Evolutionary conservation across 2,797 vertebrate species (phyloP).

Genomic region (Parauchenoglanis punctatus): DNA sequence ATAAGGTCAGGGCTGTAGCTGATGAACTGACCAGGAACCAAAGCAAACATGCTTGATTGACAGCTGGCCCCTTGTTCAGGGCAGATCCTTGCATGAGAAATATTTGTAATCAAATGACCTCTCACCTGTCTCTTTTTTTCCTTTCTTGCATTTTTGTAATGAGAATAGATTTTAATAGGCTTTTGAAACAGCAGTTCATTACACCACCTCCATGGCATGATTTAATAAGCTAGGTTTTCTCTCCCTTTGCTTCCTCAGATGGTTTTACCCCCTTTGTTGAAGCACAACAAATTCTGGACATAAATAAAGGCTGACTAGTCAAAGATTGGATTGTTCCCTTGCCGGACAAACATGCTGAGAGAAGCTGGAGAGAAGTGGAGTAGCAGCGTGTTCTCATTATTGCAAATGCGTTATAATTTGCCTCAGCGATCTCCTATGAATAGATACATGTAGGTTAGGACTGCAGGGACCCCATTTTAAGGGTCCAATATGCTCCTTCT

Average conservation of each 20-base stretch:
- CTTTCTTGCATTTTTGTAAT: slow-evolving; percentile 33
- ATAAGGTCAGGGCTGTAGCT: slow-evolving; percentile 58
- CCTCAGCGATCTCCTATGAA: neutral
- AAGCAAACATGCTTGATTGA: slow-evolving; percentile 58
- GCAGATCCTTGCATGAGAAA: slow-evolving; percentile 63
- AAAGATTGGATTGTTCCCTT: slow-evolving; percentile 78
- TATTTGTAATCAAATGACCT: slow-evolving; percentile 64
- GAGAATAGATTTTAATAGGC: slow-evolving; percentile 55
- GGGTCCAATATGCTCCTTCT: neutral
- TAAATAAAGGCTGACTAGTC: slow-evolving; percentile 82
- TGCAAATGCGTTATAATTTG: neutral
- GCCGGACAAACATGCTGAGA: slow-evolving; percentile 70
- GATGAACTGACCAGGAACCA: slow-evolving; percentile 52
- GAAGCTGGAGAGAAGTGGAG: slow-evolving; percentile 67
- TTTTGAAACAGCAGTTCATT: slow-evolving; percentile 66
- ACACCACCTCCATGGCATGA: slow-evolving; percentile 67
- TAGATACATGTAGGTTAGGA: neutral
- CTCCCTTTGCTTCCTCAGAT: slow-evolving; percentile 57
- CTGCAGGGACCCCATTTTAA: neutral
- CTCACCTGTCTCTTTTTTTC: slow-evolving; percentile 63
- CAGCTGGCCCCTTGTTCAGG: slow-evolving; percentile 59
- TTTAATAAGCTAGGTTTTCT: slow-evolving; percentile 69
- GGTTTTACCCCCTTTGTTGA: slow-evolving; percentile 57
- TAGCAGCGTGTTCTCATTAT: neutral
- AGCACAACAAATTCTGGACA: slow-evolving; percentile 73